Evolutionary conservation across 2,888 invertebrate species (phyloP), one percentile per base, ranked within the genome.

Genomic region (Pristionchus fissidentatus): DNA sequence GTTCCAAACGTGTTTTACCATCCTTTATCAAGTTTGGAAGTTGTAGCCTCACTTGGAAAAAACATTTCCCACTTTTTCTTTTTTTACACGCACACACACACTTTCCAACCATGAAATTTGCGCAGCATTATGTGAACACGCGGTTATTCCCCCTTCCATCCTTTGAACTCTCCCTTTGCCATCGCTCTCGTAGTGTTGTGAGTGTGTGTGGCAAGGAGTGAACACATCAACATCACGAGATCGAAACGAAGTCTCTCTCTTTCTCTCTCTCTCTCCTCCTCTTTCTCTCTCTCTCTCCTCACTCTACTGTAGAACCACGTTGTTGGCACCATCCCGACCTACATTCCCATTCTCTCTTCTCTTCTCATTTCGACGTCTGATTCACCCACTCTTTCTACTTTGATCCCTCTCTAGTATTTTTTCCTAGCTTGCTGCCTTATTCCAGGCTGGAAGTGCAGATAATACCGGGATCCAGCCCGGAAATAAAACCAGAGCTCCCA

Each of bases 191-290:
- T 41, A 22, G 70, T 70, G 38, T 35, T 66, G 70, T 70, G 70
- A 41, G 70, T 15, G 38, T 70, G 41, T n/a, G n/a, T 66, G 66
- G 22, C 43, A 70, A 41, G 38, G 41, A n/a, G n/a, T n/a, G 70
- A 70, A 70, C 70, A 43, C 70, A 70, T 70, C 41, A 70, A 70
- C 41, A 43, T 70, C 70, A 70, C 70, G 41, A 70, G 70, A 70
- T 77, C 49, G 4, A 19, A 46, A 32, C 49, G 29, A 77, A 49
- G 46, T 49, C 70, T n/a, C 70, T 38, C 29, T 26, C 75, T n/a
- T 49, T 32, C 75, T 43, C 26, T 43, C 32, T 26, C 70, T n/a
- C 19, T 49, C 49, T 19, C 49, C 19, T 19, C 19, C 19, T 19
- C 49, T 49, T 10, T 26, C 46, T 19, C 29, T 73, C 29, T 26